Evolutionary conservation across 1,140 invertebrate genomes (phyloP), one percentile per base, ranked within the genome.

Genomic region (Saccostrea glomerata): DNA sequence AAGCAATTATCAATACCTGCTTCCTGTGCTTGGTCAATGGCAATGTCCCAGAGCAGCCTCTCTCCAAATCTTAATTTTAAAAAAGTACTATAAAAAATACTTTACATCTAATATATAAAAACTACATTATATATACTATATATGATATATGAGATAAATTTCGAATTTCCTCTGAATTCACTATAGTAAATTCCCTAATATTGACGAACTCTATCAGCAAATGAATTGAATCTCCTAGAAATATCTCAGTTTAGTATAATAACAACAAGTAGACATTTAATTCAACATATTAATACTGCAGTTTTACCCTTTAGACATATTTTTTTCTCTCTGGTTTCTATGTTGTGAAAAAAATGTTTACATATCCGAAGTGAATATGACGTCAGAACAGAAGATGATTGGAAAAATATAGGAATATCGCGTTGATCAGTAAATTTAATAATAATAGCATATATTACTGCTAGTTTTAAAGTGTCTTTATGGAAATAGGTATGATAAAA

Each of bases 31-130:
- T 93, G 89, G 9, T 90, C 83, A 63, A 92, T 84, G 23, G 92
- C 92, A 36, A 92, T 23, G 66, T 92, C 92, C 92, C 92, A 92
- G 15, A 92, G 60, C 23, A 88, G 85, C 83, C 92, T 86, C 86
- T 90, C 63, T 89, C 91, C 89, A 85, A 90, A 86, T 23, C 82
- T 91, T 73, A 36, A 30, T n/a, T n/a, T n/a, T 63, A 6, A 25
- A 73, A 30, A 30, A 30, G 2, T n/a, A n/a, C n/a, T n/a, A n/a
- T n/a, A n/a, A n/a, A n/a, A n/a, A n/a, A n/a, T n/a, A n/a, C n/a
- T n/a, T n/a, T n/a, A n/a, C n/a, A n/a, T n/a, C n/a, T n/a, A n/a
- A n/a, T n/a, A n/a, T n/a, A n/a, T n/a, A n/a, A n/a, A n/a, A n/a
- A n/a, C n/a, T n/a, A n/a, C n/a, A n/a, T n/a, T n/a, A n/a, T n/a